phyloP scores from a whole-genome alignment of 2,888 invertebrate genomes.

The Xanthorhoe designata region DNA sequence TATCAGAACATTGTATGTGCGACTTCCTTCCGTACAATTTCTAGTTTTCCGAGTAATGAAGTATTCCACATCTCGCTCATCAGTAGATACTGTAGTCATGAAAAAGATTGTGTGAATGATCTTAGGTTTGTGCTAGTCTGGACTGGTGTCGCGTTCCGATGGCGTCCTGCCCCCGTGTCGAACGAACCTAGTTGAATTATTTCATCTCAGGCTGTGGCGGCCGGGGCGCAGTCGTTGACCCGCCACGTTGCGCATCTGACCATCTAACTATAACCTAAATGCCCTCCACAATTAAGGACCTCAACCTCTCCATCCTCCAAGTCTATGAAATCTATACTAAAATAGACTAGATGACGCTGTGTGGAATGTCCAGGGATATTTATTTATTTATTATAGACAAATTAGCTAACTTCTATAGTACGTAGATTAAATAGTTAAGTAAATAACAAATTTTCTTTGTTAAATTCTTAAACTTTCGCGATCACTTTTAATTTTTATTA shows the following conservation, averaged over 20 bases:
- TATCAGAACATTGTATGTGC: slow-evolving; percentile 2
- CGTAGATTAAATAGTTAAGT: too few relatives aligned
- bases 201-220: slow-evolving; percentile 58
- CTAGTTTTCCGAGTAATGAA: not conserved
- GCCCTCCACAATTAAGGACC: slow-evolving; percentile 36
- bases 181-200: slow-evolving; percentile 70
- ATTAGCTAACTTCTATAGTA: too few relatives aligned
- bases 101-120: not conserved
- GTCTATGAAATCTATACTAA: not conserved
- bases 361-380: too few relatives aligned
- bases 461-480: too few relatives aligned
- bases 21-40: slow-evolving; percentile 3
- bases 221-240: slow-evolving; percentile 75
- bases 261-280: slow-evolving; percentile 54
- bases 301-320: slow-evolving; percentile 29
- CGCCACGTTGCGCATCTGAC: slow-evolving; percentile 47
- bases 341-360: too few relatives aligned
- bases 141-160: slow-evolving; percentile 28
- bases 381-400: too few relatives aligned
- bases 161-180: slow-evolving; percentile 55
- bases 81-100: not conserved
- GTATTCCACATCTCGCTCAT: not conserved
- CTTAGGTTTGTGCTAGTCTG: slow-evolving; percentile 27
- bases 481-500: too few relatives aligned
- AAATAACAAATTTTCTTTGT: too few relatives aligned